Percentiles rank a stretch among this genome's conserved stretches.
These are phyloP conservation scores for Haliaeetus leucogaster DNA, from an alignment of 2,113 vertebrate genomes.

Conservation along the genomic window DNA sequence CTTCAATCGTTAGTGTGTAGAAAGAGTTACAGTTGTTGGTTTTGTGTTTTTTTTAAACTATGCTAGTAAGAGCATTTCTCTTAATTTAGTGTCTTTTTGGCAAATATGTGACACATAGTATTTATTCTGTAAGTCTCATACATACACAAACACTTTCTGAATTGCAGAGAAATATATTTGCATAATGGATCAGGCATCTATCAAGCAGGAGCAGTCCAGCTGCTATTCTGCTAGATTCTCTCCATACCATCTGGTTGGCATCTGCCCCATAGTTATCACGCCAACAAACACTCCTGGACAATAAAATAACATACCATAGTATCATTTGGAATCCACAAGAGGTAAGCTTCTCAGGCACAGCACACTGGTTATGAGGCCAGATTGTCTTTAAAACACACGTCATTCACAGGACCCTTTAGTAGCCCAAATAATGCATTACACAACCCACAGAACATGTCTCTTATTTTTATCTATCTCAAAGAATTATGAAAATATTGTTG, in stretches of 20 bases:
- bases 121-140: not conserved
- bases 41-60: not conserved
- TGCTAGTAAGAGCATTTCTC: not conserved
- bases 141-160: not conserved
- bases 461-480: not conserved
- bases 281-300: not conserved
- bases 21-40: not conserved
- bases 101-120: not conserved
- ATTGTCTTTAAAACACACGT: not conserved
- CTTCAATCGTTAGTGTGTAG: not conserved
- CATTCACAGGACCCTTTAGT: not conserved
- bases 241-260: conserved; percentile 14
- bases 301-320: not conserved
- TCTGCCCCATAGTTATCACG: not conserved
- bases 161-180: conserved; percentile 4
- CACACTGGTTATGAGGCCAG: not conserved
- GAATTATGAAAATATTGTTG: not conserved
- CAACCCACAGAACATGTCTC: too few relatives aligned
- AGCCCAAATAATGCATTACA: not conserved
- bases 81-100: not conserved
- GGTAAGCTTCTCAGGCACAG: not conserved
- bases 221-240: conserved; percentile 1
- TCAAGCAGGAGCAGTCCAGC: not conserved
- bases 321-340: not conserved
- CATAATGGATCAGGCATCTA: not conserved